phyloP scores from a whole-genome alignment of 2,888 invertebrate species.

The Thera britannica region DNA sequence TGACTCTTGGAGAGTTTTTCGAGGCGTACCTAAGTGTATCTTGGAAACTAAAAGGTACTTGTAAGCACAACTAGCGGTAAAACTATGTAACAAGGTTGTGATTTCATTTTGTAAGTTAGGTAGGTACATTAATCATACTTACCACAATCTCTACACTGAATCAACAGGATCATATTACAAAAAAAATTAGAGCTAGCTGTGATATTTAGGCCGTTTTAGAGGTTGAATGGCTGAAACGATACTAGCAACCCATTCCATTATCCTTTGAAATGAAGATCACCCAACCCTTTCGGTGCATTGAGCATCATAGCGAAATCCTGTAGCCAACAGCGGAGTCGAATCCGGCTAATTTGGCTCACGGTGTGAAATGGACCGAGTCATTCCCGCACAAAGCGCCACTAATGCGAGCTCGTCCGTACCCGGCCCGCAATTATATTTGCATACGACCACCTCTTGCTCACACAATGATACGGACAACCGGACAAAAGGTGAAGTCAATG shows the following conservation, averaged over 20 bases:
- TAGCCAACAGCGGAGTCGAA: conserved; percentile 58
- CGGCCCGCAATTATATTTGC: conserved; percentile 78
- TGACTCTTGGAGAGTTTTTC: conserved; percentile 39
- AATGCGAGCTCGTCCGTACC: conserved; percentile 73
- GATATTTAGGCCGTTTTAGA: neutral
- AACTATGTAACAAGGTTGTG: neutral
- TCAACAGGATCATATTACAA: neutral
- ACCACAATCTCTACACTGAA: neutral
- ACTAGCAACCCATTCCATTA: conserved; percentile 30
- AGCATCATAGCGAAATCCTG: conserved; percentile 51
- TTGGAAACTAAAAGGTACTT: neutral
- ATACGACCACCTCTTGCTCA: conserved; percentile 66
- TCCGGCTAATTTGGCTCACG: conserved; percentile 71
- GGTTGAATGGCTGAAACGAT: conserved; percentile 17
- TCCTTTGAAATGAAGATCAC: conserved; percentile 27
- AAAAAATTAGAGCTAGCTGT: neutral
- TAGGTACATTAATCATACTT: no score
- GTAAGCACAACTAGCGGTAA: neutral
- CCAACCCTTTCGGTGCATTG: conserved; percentile 38
- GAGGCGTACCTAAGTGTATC: conserved; percentile 13
- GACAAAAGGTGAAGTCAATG: conserved; percentile 58
- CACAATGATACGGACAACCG: conserved; percentile 54
- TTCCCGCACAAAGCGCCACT: conserved; percentile 75
- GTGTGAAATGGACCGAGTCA: conserved; percentile 79
- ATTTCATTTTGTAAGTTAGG: neutral